Percentiles rank a stretch among this genome's conserved stretches.
These are phyloP conservation scores for Galaxea fascicularis DNA, from an alignment of 92 coral and sea anemone species.

Conservation along the genomic window DNA sequence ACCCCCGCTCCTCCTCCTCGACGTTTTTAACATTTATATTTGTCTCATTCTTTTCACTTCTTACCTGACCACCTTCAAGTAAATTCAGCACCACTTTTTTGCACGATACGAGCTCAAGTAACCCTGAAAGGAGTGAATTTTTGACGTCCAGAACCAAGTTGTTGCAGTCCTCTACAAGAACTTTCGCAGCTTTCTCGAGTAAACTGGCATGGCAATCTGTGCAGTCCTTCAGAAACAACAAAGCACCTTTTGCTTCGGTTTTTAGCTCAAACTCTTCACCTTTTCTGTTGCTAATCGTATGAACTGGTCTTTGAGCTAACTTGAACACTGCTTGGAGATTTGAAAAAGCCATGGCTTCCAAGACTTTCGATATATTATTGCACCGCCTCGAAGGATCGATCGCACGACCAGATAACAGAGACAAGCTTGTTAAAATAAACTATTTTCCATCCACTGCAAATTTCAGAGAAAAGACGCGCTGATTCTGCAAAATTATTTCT, in stretches of 20 bases:
- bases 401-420: too few relatives aligned
- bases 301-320: constrained; percentile 68
- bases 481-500: constrained; percentile 13
- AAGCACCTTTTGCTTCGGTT: constrained; percentile 58
- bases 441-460: background rate
- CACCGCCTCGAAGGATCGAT: too few relatives aligned
- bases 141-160: constrained; percentile 83
- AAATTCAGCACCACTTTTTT: constrained; percentile 80
- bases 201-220: constrained; percentile 73
- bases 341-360: constrained; percentile 17
- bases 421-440: too few relatives aligned
- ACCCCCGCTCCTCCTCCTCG: too few relatives aligned
- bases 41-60: constrained; percentile 11
- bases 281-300: constrained; percentile 66
- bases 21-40: background rate
- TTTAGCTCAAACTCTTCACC: constrained; percentile 81
- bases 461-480: background rate
- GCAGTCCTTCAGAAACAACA: constrained; percentile 83
- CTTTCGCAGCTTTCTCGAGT: constrained; percentile 83
- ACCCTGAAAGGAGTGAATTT: constrained; percentile 76
- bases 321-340: constrained; percentile 43
- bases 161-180: constrained; percentile 82
- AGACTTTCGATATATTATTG: background rate
- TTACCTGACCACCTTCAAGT: constrained; percentile 87
- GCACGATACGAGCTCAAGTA: constrained; percentile 82